Conservation (phyloP, 2,797 vertebrate genomes). For the Pangasius macronema region DNA sequence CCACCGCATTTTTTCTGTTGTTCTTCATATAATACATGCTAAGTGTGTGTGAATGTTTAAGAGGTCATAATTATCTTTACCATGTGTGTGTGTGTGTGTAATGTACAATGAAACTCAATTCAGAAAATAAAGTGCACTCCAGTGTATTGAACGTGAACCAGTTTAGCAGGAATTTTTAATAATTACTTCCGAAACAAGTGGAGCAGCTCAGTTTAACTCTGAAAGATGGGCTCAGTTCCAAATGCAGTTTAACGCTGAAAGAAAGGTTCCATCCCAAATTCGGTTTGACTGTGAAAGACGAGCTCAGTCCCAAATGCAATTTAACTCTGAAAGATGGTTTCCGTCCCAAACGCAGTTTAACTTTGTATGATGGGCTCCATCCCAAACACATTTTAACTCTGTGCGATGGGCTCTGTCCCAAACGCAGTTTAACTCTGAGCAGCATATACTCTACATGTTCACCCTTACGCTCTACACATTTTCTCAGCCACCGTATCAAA, state of each 20-base stretch:
- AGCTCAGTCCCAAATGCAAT: not conserved
- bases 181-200: constrained; percentile 13
- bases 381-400: not conserved
- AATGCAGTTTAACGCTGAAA: not conserved
- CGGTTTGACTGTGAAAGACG: not conserved
- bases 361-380: not conserved
- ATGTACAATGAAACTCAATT: not conserved
- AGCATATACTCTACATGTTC: not conserved
- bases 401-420: not conserved
- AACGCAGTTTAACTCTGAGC: not conserved
- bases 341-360: not conserved
- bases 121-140: constrained; percentile 2
- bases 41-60: constrained; percentile 19
- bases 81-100: constrained; percentile 10
- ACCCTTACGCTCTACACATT: not conserved
- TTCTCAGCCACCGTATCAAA: not conserved
- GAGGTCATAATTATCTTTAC: not conserved
- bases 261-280: not conserved
- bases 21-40: constrained; percentile 5
- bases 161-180: constrained; percentile 22
- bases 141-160: not conserved
- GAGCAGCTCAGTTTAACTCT: not conserved
- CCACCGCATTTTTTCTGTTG: constrained; percentile 12
- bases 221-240: not conserved
- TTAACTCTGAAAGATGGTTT: not conserved